These are phyloP conservation scores for Drosophila tristis DNA, from an alignment of 1,140 invertebrate genomes.

Conservation along the genomic window DNA sequence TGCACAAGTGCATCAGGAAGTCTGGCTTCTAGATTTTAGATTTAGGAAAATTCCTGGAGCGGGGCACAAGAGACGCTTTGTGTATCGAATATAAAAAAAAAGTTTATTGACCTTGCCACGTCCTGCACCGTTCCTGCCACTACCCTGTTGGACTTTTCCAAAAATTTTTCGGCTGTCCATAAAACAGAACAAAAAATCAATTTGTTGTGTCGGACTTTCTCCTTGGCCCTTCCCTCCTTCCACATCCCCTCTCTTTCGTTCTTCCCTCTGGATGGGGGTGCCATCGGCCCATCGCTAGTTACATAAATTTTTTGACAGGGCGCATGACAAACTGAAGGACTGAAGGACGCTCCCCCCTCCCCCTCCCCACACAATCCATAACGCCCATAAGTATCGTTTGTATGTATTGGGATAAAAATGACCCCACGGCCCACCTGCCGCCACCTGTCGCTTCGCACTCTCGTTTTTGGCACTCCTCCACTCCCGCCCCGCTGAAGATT, in stretches of 20 bases:
- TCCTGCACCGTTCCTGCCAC: too few species aligned
- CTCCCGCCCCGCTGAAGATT: slow-evolving; percentile 1
- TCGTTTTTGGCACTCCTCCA: neutral
- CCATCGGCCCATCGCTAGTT: slow-evolving; percentile 10
- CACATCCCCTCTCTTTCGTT: neutral
- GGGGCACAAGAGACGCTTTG: too few species aligned
- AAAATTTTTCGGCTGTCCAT: too few species aligned
- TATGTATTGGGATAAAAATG: neutral
- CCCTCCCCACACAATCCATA: neutral
- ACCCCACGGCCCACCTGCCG: neutral
- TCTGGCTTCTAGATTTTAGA: too few species aligned
- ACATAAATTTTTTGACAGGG: slow-evolving; percentile 63
- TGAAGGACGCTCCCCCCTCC: neutral
- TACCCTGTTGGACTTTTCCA: too few species aligned
- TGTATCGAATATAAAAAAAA: neutral
- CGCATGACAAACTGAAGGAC: slow-evolving; percentile 60
- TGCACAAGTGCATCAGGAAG: too few species aligned
- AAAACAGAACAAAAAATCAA: slow-evolving; percentile 27
- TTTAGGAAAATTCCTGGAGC: too few species aligned
- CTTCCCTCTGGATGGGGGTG: too few species aligned
- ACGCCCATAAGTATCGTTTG: too few species aligned
- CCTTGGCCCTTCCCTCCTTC: neutral
- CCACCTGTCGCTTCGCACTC: neutral
- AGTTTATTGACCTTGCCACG: slow-evolving; percentile 34
- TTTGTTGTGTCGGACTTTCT: slow-evolving; percentile 12